Evolutionary conservation across 35 echinoderm and acorn worm genomes (phyloP).

Genomic region (Patiria miniata): DNA sequence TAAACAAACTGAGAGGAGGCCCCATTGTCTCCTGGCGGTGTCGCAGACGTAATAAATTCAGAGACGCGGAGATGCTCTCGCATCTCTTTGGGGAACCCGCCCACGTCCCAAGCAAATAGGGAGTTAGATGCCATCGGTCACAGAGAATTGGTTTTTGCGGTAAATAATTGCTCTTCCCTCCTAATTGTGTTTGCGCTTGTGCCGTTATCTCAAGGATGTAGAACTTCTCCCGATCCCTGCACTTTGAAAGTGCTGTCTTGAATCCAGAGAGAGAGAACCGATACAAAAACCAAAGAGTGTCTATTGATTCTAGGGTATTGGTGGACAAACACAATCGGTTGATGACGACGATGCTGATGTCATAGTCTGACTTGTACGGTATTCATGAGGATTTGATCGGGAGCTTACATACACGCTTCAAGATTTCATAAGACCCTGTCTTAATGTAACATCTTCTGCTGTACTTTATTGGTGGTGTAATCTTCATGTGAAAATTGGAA

Average conservation of each 20-base stretch:
- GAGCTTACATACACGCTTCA: too few species aligned
- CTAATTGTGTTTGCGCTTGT: slow-evolving; percentile 16
- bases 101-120: neutral
- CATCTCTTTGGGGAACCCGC: neutral
- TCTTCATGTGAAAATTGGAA: too few species aligned
- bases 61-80: neutral
- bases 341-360: too few species aligned
- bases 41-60: neutral
- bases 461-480: too few species aligned
- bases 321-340: too few species aligned
- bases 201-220: slow-evolving; percentile 7
- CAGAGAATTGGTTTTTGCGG: neutral
- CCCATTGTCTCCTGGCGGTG: neutral
- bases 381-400: too few species aligned
- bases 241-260: neutral
- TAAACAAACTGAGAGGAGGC: neutral
- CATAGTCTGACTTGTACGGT: too few species aligned
- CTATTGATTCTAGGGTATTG: too few species aligned
- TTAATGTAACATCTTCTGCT: too few species aligned
- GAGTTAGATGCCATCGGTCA: neutral
- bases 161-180: slow-evolving; percentile 4
- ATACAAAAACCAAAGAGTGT: too few species aligned
- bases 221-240: neutral
- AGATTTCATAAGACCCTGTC: too few species aligned
- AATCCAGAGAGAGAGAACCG: neutral